Base-by-base conservation (phyloP, 2,888 invertebrate genomes). In the Sialis lutaria region DNA sequence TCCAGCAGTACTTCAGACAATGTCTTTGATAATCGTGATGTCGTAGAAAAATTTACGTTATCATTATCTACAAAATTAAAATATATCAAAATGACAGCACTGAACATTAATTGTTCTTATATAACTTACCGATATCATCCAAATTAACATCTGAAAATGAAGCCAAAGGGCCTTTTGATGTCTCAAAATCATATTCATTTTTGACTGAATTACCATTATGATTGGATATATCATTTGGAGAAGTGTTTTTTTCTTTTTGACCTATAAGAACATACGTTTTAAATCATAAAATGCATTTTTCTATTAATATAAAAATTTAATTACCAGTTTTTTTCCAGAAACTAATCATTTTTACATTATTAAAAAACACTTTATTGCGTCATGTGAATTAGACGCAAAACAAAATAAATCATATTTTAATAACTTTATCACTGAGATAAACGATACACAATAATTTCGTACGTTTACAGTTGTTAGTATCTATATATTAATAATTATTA, bases 251-350 rank as follows among this genome's bases (percentile, higher is more conserved):
- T 35, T 33, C 35, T 44, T 44, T 22, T 44, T 44, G 22, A 31
- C 35, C 44, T 44, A 40, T 13, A 40, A 13, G 13, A 4, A 40
- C 3, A 40, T 6, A 40, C 6, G 10, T 40, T 13, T n/a, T 13
- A 3, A n/a, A 13, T 6, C 10, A 6, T 40, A 40, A 40, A 9
- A 35, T 35, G 9, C 10, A 35, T n/a, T 35, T n/a, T 9, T 35
- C 10, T 35, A 35, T 10, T 4, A 35, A n/a, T 34, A 13, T n/a
- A 37, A 42, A 31, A 6, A 37, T 35, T 12, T 12, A 43, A 37
- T 65, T 73, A 78, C 79, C 77, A 68, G 78, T 69, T 67, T 78
- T 82, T 67, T 78, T 82, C 80, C 81, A 81, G 69, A 82, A 82
- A 65, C 81, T 79, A 63, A 82, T 74, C 81, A 82, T 82, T 66